Percentiles rank a stretch among this genome's conserved stretches.
Conservation (phyloP, 2,888 invertebrate genomes). For the Synanthedon andrenaeformis region DNA sequence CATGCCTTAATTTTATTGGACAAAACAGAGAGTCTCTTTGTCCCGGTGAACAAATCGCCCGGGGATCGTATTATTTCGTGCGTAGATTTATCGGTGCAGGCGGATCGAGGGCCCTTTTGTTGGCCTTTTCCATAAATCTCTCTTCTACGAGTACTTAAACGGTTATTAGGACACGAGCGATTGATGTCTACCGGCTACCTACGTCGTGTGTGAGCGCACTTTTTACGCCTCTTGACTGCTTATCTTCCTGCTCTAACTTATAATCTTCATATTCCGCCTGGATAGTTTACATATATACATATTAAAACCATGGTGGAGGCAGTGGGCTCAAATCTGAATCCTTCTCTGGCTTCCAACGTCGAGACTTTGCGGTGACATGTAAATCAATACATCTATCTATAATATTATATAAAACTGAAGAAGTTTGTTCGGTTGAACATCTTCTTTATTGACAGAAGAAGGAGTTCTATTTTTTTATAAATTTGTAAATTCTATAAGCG, state of each 20-base stretch:
- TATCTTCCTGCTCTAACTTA: neutral
- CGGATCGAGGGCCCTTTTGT: constrained; percentile 57
- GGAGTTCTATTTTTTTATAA: too few relatives aligned
- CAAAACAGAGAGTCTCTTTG: constrained; percentile 47
- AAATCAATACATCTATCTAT: too few relatives aligned
- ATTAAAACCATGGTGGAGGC: too few relatives aligned
- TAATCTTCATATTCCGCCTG: too few relatives aligned
- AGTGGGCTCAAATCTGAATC: too few relatives aligned
- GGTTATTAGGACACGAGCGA: constrained; percentile 61
- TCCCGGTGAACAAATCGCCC: constrained; percentile 55
- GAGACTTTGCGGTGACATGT: too few relatives aligned
- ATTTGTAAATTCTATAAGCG: too few relatives aligned
- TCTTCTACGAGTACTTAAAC: constrained; percentile 62
- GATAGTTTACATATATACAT: too few relatives aligned
- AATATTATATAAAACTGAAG: too few relatives aligned
- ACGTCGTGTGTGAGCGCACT: constrained; percentile 26
- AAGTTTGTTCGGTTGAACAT: too few relatives aligned
- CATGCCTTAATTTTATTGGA: constrained; percentile 52
- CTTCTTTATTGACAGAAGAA: too few relatives aligned
- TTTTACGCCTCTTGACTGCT: constrained; percentile 9
- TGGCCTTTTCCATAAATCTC: constrained; percentile 63
- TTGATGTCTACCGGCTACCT: constrained; percentile 45
- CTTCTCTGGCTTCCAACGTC: too few relatives aligned
- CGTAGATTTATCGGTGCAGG: constrained; percentile 61
- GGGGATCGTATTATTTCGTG: constrained; percentile 62